A percentile compares a stretch with the other conserved stretches of the same genome.
Conservation (phyloP, 2,888 invertebrate species). For the Nycteola revayana region DNA sequence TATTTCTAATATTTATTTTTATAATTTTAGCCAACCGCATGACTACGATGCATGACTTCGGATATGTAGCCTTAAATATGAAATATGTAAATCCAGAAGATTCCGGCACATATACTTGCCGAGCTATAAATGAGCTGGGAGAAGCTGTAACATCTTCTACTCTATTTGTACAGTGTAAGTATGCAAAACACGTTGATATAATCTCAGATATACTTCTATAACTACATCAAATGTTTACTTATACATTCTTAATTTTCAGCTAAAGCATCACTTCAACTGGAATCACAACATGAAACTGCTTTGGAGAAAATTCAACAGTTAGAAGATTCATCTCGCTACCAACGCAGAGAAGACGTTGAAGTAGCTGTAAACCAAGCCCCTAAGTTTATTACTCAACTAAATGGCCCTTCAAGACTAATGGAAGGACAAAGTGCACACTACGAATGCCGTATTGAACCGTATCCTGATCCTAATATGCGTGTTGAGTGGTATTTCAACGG, state of each 20-base stretch:
- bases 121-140: conserved; percentile 95
- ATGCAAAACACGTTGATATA: too few species aligned
- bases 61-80: conserved; percentile 97
- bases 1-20: too few species aligned
- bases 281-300: conserved; percentile 94
- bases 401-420: conserved; percentile 91
- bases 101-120: conserved; percentile 97
- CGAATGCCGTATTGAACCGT: conserved; percentile 96
- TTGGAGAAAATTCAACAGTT: conserved; percentile 92
- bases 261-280: conserved; percentile 92
- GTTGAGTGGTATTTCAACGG: conserved; percentile 98
- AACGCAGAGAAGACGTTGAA: conserved; percentile 91
- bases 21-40: conserved; percentile 91
- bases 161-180: conserved; percentile 92
- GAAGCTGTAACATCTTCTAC: conserved; percentile 97
- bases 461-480: conserved; percentile 93
- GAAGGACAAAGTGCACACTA: conserved; percentile 96
- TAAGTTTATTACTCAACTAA: conserved; percentile 91
- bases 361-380: conserved; percentile 91
- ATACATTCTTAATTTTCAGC: too few species aligned
- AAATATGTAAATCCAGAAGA: conserved; percentile 97
- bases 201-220: background rate
- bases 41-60: conserved; percentile 98
- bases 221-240: too few species aligned
- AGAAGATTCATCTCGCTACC: conserved; percentile 91